These are phyloP conservation scores for Ochropleura leucogaster DNA, from an alignment of 2,888 invertebrate genomes.

Conservation along the genomic window DNA sequence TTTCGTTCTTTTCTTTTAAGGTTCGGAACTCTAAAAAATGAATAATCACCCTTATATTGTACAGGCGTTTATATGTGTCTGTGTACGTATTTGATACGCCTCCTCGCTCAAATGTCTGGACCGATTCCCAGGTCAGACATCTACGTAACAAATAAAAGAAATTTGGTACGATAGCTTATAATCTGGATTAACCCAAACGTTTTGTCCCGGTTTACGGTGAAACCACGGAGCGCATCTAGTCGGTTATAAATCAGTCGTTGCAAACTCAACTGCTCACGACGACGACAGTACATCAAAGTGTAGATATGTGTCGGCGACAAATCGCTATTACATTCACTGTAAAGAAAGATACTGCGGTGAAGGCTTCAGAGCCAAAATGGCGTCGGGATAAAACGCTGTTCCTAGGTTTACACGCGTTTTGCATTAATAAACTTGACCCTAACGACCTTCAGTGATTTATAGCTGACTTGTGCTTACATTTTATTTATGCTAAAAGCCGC, in stretches of 20 bases:
- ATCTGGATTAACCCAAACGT: too few species aligned
- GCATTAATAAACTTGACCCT: conserved; percentile 84
- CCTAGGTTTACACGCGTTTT: conserved; percentile 76
- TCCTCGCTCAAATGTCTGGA: too few species aligned
- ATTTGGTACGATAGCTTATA: too few species aligned
- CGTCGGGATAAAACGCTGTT: conserved; percentile 76
- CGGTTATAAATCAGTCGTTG: background rate
- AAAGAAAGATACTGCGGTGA: conserved; percentile 79
- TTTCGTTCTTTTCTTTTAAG: too few species aligned
- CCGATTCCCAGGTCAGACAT: too few species aligned
- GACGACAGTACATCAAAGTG: conserved; percentile 80
- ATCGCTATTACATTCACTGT: conserved; percentile 84
- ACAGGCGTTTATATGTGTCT: too few species aligned
- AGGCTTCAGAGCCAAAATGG: conserved; percentile 79
- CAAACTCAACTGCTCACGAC: conserved; percentile 24
- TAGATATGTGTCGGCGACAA: conserved; percentile 86
- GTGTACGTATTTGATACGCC: too few species aligned
- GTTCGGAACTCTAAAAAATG: too few species aligned
- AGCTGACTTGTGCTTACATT: conserved; percentile 59
- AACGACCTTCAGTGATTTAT: conserved; percentile 70
- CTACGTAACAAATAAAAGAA: too few species aligned
- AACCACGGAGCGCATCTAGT: background rate
- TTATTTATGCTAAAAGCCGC: conserved; percentile 69
- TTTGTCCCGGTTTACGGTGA: too few species aligned
- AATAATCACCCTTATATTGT: too few species aligned